A percentile compares a stretch with the other conserved stretches of the same genome.
Conservation (phyloP, 2,888 invertebrate species). For the Choreutis nemorana region DNA sequence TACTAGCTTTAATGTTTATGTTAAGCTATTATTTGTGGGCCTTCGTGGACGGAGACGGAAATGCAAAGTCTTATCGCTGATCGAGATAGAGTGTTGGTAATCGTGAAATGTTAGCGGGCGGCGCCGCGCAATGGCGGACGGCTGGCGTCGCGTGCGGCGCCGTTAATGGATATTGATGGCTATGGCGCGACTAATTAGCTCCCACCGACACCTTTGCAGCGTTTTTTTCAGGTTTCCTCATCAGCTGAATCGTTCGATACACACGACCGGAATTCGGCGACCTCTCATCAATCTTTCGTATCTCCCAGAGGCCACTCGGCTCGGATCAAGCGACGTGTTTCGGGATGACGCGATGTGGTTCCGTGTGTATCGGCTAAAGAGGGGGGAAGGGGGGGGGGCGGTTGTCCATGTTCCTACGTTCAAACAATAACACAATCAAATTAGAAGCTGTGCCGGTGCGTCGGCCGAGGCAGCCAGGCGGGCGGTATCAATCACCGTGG, state of each 20-base stretch:
- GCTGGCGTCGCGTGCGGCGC: conserved; percentile 56
- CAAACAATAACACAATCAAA: conserved; percentile 58
- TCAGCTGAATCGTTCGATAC: conserved; percentile 25
- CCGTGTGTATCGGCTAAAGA: conserved; percentile 23
- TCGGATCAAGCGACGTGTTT: conserved; percentile 25
- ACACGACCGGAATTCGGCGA: conserved; percentile 20
- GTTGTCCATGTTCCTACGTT: too few species aligned
- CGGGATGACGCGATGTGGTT: conserved; percentile 34
- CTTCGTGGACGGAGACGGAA: conserved; percentile 28
- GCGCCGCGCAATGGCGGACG: conserved; percentile 15
- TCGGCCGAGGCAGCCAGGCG: too few species aligned
- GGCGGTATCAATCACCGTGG: conserved; percentile 62
- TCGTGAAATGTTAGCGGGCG: conserved; percentile 27
- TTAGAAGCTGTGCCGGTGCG: conserved; percentile 46
- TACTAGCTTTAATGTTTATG: too few species aligned
- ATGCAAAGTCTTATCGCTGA: conserved; percentile 42
- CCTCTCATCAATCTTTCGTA: conserved; percentile 34
- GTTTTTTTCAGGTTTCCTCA: too few species aligned
- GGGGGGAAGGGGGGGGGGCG: conserved; percentile 19
- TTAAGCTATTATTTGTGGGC: too few species aligned
- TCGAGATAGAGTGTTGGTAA: conserved; percentile 35
- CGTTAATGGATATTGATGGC: conserved; percentile 64
- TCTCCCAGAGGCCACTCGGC: conserved; percentile 23
- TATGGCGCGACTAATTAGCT: conserved; percentile 56
- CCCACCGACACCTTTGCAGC: conserved; percentile 28